phyloP scores from a whole-genome alignment of 2,113 vertebrate species.

The Plotosus lineatus region DNA sequence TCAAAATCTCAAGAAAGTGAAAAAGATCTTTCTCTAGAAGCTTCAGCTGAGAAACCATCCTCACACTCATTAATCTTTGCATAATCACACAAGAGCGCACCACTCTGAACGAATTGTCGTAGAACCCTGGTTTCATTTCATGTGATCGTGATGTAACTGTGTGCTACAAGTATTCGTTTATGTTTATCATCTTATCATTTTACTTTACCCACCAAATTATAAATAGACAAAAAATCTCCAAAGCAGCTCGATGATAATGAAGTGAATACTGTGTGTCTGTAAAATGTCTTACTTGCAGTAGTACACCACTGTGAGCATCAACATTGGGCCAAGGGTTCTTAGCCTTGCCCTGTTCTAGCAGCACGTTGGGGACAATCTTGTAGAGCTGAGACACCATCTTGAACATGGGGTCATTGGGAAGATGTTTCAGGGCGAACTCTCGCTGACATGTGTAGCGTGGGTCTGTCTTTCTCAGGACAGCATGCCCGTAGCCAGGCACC shows the following conservation, averaged over 20 bases:
- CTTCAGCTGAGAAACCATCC: too few relatives aligned
- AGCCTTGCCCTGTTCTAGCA: conserved; percentile 96
- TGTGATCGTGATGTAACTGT: too few relatives aligned
- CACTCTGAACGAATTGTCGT: too few relatives aligned
- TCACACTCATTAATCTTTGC: too few relatives aligned
- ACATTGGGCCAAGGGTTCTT: conserved; percentile 99
- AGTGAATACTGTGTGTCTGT: not conserved
- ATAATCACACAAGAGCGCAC: too few relatives aligned
- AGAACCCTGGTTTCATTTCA: too few relatives aligned
- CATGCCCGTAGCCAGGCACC: conserved; percentile 91
- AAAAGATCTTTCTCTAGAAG: too few relatives aligned
- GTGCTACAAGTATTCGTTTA: too few relatives aligned
- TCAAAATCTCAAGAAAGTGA: too few relatives aligned
- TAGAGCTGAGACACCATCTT: conserved; percentile 93
- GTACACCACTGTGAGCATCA: conserved; percentile 93
- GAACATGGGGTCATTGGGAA: conserved; percentile 92
- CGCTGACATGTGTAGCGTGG: conserved; percentile 91
- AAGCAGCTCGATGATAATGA: not conserved
- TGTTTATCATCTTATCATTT: too few relatives aligned
- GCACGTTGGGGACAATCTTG: conserved; percentile 92
- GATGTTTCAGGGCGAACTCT: conserved; percentile 92
- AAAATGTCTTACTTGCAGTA: conserved; percentile 86
- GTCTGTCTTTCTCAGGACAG: conserved; percentile 92
- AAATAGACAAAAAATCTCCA: too few relatives aligned
- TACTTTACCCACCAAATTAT: not conserved